Evolutionary conservation across 2,888 invertebrate genomes (phyloP).

Genomic region (Lycophotia porphyrea): DNA sequence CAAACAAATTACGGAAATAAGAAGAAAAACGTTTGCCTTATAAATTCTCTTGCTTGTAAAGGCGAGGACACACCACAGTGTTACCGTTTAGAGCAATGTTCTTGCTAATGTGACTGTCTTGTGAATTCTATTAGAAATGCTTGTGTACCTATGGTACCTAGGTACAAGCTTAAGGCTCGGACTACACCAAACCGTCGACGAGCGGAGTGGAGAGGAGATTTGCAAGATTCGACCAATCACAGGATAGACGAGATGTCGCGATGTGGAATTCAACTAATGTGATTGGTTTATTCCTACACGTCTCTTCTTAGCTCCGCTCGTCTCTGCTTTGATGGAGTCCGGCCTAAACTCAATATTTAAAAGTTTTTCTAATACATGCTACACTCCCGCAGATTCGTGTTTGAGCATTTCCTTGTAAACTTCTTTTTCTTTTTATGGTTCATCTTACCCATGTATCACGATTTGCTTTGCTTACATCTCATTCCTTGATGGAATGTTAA

Average conservation of each 20-base stretch:
- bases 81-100: neutral
- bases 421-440: neutral
- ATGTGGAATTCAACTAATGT: too few species aligned
- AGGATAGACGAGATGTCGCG: too few species aligned
- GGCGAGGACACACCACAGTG: constrained; percentile 1
- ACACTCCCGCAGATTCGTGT: neutral
- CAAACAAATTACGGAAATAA: constrained; percentile 55
- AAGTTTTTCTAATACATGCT: neutral
- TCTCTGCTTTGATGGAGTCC: too few species aligned
- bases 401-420: neutral
- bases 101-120: neutral
- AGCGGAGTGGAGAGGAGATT: too few species aligned
- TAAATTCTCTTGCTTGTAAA: constrained; percentile 45
- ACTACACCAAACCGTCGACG: too few species aligned
- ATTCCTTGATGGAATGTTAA: too few species aligned
- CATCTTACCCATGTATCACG: neutral
- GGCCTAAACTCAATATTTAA: neutral
- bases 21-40: constrained; percentile 27
- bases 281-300: too few species aligned
- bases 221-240: too few species aligned
- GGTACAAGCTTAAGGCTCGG: too few species aligned
- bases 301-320: too few species aligned
- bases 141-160: too few species aligned
- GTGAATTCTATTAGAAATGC: neutral
- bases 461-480: neutral